These are phyloP conservation scores for Sula dactylatra DNA, from an alignment of 2,113 vertebrate species.

Conservation along the genomic window DNA sequence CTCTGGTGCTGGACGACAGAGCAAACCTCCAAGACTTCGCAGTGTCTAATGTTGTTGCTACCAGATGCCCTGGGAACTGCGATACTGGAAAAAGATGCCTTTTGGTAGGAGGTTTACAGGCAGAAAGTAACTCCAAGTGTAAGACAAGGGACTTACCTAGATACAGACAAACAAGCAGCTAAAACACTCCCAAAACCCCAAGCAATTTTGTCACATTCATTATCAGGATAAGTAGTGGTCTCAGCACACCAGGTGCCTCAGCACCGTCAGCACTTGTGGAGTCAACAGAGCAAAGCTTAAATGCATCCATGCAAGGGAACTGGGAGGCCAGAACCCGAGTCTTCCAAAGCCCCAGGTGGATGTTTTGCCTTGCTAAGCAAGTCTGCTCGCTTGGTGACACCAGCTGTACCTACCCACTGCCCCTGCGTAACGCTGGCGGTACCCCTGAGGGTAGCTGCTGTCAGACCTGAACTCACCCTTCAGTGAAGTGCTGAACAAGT, in stretches of 20 bases:
- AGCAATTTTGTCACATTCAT: not conserved
- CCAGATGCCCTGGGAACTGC: not conserved
- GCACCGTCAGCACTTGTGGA: not conserved
- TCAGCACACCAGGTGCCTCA: not conserved
- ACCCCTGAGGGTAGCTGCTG: not conserved
- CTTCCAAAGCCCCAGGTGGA: not conserved
- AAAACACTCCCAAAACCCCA: not conserved
- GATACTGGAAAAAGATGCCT: not conserved
- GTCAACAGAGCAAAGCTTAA: not conserved
- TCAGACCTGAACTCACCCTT: not conserved
- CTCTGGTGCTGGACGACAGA: not conserved
- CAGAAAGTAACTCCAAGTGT: not conserved
- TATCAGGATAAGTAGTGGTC: not conserved
- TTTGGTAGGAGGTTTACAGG: not conserved
- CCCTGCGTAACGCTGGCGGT: not conserved
- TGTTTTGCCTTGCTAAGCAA: not conserved
- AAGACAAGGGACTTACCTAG: not conserved
- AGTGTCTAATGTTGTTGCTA: fast-evolving
- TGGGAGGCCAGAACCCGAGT: not conserved
- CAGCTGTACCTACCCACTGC: not conserved
- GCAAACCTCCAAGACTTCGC: fast-evolving
- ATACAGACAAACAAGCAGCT: not conserved
- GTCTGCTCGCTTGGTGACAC: not conserved
- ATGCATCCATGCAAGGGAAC: not conserved
- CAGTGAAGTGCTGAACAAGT: fast-evolving